A percentile compares a stretch with the other conserved stretches of the same genome.
Evolutionary conservation across 1,140 invertebrate species (phyloP).

Genomic region (Brachionus sp.): DNA sequence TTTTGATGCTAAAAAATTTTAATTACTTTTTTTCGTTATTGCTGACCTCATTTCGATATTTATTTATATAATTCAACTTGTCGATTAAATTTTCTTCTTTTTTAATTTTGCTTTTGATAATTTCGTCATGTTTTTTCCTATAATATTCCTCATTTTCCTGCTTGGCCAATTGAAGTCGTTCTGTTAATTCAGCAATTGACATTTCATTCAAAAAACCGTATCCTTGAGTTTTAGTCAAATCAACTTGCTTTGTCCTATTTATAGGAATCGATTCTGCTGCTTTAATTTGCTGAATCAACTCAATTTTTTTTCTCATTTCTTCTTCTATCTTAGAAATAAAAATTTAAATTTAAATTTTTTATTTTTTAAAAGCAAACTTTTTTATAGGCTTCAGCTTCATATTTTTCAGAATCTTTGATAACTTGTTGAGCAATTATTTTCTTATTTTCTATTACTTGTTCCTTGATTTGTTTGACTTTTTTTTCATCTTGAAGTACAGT

Average conservation of each 20-base stretch:
- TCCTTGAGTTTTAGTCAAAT: slow-evolving; percentile 55
- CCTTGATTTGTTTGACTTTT: slow-evolving; percentile 53
- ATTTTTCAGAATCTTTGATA: slow-evolving; percentile 27
- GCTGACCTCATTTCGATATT: neutral
- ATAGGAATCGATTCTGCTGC: slow-evolving; percentile 55
- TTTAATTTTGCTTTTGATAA: slow-evolving; percentile 56
- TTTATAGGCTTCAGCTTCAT: slow-evolving; percentile 4
- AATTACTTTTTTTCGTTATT: slow-evolving; percentile 31
- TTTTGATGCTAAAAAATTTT: neutral
- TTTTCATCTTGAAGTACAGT: slow-evolving; percentile 56
- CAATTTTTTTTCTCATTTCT: slow-evolving; percentile 58
- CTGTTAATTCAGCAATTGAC: slow-evolving; percentile 58
- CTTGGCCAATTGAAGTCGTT: slow-evolving; percentile 54
- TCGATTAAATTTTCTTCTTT: slow-evolving; percentile 41
- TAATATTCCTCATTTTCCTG: slow-evolving; percentile 53
- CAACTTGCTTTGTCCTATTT: slow-evolving; percentile 53
- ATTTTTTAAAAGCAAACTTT: neutral
- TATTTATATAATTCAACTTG: slow-evolving; percentile 36
- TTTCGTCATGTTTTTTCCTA: slow-evolving; percentile 56
- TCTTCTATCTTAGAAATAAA: slow-evolving; percentile 51
- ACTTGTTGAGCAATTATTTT: slow-evolving; percentile 37
- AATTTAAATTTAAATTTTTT: neutral
- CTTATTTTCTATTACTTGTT: slow-evolving; percentile 3
- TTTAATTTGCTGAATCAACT: slow-evolving; percentile 58
- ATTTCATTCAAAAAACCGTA: slow-evolving; percentile 58